phyloP scores from a whole-genome alignment of 23 tunicate species.

The Diplosoma virens region DNA sequence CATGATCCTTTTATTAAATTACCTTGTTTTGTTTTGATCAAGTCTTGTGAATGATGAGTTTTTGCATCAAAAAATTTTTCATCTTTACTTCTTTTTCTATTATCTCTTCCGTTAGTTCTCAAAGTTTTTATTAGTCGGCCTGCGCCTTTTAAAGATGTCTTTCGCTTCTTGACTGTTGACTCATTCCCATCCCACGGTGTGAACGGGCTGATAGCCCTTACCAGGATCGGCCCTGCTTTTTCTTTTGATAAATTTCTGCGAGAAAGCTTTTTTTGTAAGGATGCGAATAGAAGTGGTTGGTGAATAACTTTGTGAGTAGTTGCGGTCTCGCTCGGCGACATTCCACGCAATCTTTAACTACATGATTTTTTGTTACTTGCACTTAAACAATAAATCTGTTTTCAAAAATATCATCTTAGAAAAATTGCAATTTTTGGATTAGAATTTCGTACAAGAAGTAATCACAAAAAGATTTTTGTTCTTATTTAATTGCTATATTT shows the following conservation, averaged over 20 bases:
- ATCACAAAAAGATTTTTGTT: no score
- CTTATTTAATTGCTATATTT: no score
- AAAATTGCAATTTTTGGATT: no score
- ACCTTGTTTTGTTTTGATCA: not conserved
- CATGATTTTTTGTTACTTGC: no score
- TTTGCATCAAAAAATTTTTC: not conserved
- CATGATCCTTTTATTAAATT: not conserved
- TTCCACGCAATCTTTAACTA: not conserved
- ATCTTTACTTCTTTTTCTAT: constrained; percentile 13
- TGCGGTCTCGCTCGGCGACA: constrained; percentile 3
- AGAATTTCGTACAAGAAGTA: no score
- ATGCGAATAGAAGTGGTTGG: not conserved
- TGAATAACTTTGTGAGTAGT: not conserved
- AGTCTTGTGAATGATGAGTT: not conserved
- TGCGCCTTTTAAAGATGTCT: constrained; percentile 16
- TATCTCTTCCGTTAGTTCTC: constrained; percentile 3
- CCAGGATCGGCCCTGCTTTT: not conserved
- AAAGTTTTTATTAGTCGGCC: constrained; percentile 8
- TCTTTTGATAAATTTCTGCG: not conserved
- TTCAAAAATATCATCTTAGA: no score
- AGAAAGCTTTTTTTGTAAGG: not conserved
- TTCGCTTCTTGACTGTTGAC: constrained; percentile 6
- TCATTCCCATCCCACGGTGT: constrained; percentile 54
- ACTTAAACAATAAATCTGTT: no score
- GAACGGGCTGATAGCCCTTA: constrained; percentile 32